Evolutionary conservation across 2,113 vertebrate genomes (phyloP).

Genomic region (Pelodiscus sinensis): DNA sequence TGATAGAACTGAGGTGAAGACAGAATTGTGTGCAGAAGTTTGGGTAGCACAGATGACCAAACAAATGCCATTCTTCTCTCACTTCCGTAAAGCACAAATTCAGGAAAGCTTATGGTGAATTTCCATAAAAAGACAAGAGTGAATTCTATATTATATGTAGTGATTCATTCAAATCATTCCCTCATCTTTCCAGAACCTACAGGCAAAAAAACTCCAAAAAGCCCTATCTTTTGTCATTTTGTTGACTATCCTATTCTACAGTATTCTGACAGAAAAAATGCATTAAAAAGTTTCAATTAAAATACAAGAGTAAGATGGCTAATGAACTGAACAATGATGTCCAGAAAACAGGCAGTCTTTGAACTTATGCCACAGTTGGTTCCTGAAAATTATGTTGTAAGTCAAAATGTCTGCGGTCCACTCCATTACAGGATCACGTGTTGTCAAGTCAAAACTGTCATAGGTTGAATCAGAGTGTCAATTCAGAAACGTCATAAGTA

Average conservation of each 20-base stretch:
- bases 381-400: too few relatives aligned
- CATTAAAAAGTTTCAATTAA: not conserved
- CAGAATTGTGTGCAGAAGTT: not conserved
- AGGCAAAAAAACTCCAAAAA: not conserved
- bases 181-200: slow-evolving; percentile 19
- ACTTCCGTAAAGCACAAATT: slow-evolving; percentile 15
- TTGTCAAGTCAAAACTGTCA: too few relatives aligned
- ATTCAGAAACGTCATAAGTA: too few relatives aligned
- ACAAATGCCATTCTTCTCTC: not conserved
- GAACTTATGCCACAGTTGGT: too few relatives aligned
- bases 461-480: too few relatives aligned
- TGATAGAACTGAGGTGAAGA: not conserved
- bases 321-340: not conserved
- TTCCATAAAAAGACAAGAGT: slow-evolving; percentile 10
- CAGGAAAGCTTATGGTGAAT: slow-evolving; percentile 17
- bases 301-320: not conserved
- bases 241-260: not conserved
- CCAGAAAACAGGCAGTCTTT: not conserved
- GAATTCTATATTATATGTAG: slow-evolving; percentile 14
- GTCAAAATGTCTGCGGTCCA: too few relatives aligned
- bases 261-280: not conserved
- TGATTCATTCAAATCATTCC: slow-evolving; percentile 20
- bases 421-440: too few relatives aligned
- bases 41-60: not conserved
- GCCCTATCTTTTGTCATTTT: not conserved